These are phyloP conservation scores for Patiria pectinifera DNA, from an alignment of 53 echinoderm and acorn worm species.

Conservation along the genomic window DNA sequence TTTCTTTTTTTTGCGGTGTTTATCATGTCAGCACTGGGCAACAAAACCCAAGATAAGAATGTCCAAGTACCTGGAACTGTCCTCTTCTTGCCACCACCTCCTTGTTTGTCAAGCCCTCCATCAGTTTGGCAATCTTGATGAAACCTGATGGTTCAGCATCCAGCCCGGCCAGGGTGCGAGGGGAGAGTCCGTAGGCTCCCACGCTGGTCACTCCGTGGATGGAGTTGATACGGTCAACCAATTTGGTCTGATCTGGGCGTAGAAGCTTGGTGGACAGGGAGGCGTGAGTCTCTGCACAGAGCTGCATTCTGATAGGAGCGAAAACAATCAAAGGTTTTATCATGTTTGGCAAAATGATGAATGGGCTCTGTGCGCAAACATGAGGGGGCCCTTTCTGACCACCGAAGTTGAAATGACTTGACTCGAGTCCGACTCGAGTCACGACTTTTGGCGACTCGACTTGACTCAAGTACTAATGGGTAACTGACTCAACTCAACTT, in stretches of 20 bases:
- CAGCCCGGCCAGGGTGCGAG: conserved; percentile 67
- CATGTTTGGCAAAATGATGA: neutral
- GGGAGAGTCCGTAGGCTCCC: conserved; percentile 70
- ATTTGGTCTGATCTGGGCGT: conserved; percentile 46
- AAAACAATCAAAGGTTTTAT: neutral
- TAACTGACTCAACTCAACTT: too few species aligned
- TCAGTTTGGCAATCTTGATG: conserved; percentile 57
- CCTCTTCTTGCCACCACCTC: conserved; percentile 71
- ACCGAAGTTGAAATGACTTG: too few species aligned
- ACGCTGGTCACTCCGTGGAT: conserved; percentile 68
- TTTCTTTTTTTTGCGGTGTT: too few species aligned
- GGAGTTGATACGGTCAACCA: conserved; percentile 60
- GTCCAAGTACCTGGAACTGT: conserved; percentile 74
- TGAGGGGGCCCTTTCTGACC: too few species aligned
- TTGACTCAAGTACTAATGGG: too few species aligned
- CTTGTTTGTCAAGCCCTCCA: conserved; percentile 58
- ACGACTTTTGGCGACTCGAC: too few species aligned
- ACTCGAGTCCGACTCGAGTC: too few species aligned
- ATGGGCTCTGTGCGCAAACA: too few species aligned
- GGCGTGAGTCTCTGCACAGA: conserved; percentile 66
- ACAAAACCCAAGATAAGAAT: neutral
- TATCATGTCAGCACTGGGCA: neutral
- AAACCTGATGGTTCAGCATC: conserved; percentile 61
- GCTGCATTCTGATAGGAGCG: conserved; percentile 71
- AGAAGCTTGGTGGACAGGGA: conserved; percentile 61